phyloP scores from a whole-genome alignment of 37 sponge, comb jelly and placozoan genomes.

The Beroe forskalii region DNA sequence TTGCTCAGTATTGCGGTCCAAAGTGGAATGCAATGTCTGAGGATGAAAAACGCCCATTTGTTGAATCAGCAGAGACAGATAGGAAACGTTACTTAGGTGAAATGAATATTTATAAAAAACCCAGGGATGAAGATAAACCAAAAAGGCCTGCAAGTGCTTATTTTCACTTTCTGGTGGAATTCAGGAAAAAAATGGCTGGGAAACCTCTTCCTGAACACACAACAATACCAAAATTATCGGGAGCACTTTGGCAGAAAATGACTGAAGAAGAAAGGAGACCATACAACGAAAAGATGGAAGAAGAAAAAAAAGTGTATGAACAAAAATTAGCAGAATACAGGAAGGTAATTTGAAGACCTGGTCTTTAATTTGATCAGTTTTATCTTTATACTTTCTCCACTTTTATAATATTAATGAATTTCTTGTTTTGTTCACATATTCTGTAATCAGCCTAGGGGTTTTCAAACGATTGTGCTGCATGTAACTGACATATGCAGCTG shows the following conservation, averaged over 20 bases:
- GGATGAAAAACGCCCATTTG: conserved; percentile 56
- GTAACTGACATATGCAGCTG: too few relatives aligned
- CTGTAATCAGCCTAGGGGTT: too few relatives aligned
- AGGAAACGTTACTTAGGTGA: conserved; percentile 40
- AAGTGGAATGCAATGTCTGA: conserved; percentile 60
- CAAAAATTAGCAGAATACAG: conserved; percentile 50
- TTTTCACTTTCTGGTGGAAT: conserved; percentile 63
- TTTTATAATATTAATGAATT: too few relatives aligned
- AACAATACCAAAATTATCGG: conserved; percentile 41
- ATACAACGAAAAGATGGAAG: conserved; percentile 53
- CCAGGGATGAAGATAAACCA: conserved; percentile 64
- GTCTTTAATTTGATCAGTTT: too few relatives aligned
- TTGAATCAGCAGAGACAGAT: conserved; percentile 51
- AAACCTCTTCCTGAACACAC: conserved; percentile 62
- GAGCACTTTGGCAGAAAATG: conserved; percentile 62
- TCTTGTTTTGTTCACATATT: too few relatives aligned
- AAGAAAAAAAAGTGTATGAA: conserved; percentile 61
- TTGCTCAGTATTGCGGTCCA: conserved; percentile 62
- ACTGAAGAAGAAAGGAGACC: conserved; percentile 59
- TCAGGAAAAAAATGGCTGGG: conserved; percentile 59
- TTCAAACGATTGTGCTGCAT: too few relatives aligned
- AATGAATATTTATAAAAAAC: conserved; percentile 59
- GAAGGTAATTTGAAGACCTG: too few relatives aligned
- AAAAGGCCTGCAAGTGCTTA: conserved; percentile 65
- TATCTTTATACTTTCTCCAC: too few relatives aligned